Conservation (phyloP, 1,140 invertebrate genomes). For the Varroa destructor region DNA sequence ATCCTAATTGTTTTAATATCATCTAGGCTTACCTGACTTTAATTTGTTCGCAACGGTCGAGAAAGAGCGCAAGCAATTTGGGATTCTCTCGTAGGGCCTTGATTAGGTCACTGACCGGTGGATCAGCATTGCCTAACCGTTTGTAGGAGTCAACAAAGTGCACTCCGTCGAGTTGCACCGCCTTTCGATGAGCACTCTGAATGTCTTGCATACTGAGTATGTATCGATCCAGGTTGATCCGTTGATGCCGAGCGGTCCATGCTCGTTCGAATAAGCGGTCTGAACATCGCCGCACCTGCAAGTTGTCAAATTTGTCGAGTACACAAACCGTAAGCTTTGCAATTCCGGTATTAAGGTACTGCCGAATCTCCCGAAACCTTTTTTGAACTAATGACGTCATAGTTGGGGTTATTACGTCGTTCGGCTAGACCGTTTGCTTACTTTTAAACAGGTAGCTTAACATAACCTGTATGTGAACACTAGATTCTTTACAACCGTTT, state of each 20-base stretch:
- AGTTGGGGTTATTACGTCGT: neutral
- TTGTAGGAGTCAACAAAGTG: conserved; percentile 78
- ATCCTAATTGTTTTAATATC: too few relatives aligned
- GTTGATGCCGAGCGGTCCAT: conserved; percentile 76
- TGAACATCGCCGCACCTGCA: conserved; percentile 49
- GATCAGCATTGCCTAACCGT: conserved; percentile 63
- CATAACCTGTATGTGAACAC: too few relatives aligned
- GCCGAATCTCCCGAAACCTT: too few relatives aligned
- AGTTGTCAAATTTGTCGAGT: neutral
- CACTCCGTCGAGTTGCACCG: conserved; percentile 60
- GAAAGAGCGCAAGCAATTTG: conserved; percentile 59
- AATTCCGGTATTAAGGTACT: too few relatives aligned
- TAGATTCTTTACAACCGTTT: too few relatives aligned
- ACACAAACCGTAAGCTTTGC: neutral
- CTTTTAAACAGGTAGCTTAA: too few relatives aligned
- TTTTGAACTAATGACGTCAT: conserved; percentile 25
- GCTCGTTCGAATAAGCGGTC: conserved; percentile 59
- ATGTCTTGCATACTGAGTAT: conserved; percentile 59
- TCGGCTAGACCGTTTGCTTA: too few relatives aligned
- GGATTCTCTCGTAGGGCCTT: conserved; percentile 62
- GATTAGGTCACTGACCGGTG: conserved; percentile 63
- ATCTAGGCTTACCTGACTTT: conserved; percentile 40
- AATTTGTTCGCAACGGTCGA: conserved; percentile 59
- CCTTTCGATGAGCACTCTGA: conserved; percentile 57
- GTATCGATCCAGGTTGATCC: conserved; percentile 64